Conservation (phyloP, 2,888 invertebrate genomes). For the Drosophila conformis region DNA sequence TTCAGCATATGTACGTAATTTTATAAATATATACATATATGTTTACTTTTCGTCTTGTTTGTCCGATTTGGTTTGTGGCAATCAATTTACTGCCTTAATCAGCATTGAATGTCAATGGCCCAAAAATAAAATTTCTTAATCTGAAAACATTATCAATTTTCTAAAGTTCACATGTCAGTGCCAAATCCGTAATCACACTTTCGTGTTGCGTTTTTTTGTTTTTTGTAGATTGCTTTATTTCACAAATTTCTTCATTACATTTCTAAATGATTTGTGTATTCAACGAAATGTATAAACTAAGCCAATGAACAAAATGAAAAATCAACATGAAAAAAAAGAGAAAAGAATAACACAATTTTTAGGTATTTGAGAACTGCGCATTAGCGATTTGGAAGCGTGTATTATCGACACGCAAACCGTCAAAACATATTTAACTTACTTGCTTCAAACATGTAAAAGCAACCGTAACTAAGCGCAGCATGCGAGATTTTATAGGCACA, state of each 20-base stretch:
- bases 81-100: background rate
- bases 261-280: background rate
- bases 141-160: background rate
- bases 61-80: background rate
- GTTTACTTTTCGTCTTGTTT: slow-evolving; percentile 3
- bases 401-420: slow-evolving; percentile 30
- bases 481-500: background rate
- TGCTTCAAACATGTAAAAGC: background rate
- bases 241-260: background rate
- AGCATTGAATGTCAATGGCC: background rate
- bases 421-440: background rate
- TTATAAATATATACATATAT: background rate
- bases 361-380: slow-evolving; percentile 26
- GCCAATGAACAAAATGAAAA: slow-evolving; percentile 25
- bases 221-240: background rate
- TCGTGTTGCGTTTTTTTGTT: background rate
- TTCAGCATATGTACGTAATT: background rate
- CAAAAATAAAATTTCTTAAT: background rate
- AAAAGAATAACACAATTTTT: background rate
- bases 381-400: slow-evolving; percentile 38
- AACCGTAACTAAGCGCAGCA: background rate
- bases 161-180: background rate
- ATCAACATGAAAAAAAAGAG: slow-evolving; percentile 26
- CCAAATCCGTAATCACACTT: background rate
- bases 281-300: slow-evolving; percentile 1